Evolutionary conservation across 2,113 vertebrate species (phyloP), one percentile per base, ranked within the genome.

Genomic region (Polypterus senegalus): DNA sequence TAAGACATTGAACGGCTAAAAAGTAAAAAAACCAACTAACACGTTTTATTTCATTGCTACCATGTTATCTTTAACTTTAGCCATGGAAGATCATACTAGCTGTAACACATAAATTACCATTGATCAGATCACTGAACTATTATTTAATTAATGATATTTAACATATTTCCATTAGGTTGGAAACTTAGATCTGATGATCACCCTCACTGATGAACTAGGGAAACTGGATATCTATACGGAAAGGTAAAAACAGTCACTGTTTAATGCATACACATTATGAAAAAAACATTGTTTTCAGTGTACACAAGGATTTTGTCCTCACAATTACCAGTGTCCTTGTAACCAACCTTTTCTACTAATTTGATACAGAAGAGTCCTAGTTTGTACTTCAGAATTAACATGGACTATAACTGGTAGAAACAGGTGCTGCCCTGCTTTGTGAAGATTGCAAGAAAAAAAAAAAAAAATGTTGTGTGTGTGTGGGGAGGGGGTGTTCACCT

Each of bases 201-300:
- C 83, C 62, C 84, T 94, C 65, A 93, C 93, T 49, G 94, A 98
- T 71, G 89, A 96, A 66, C 80, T 97, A 75, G 87, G 83, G 73
- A 91, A 85, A 79, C 89, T 98, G 1, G 94, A 98, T 82, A 75
- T 69, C 63, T 83, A 86, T 76, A 85, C 90, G 76, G 94, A 98
- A 85, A 88, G 92, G 96, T 98, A 89, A 88, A 58, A 81, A 73
- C 71, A 76, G 64, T 66, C 64, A 51, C 76, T 86, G 76, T 85
- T 86, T 88, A 85, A 85, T 79, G 52, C 64, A 79, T 58, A 86
- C 82, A 81, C 70, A 67, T 54, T 69, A 69, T 7, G 63, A 74
- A 72, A 63, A 54, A 61, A 69, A 48, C 62, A 2, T 60, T 81
- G 79, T 79, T 80, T 71, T 76, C 65, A 69, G 66, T 58, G 61